Evolutionary conservation across 2,888 invertebrate species (phyloP), one percentile per base, ranked within the genome.

Genomic region (Tenthredo notha): DNA sequence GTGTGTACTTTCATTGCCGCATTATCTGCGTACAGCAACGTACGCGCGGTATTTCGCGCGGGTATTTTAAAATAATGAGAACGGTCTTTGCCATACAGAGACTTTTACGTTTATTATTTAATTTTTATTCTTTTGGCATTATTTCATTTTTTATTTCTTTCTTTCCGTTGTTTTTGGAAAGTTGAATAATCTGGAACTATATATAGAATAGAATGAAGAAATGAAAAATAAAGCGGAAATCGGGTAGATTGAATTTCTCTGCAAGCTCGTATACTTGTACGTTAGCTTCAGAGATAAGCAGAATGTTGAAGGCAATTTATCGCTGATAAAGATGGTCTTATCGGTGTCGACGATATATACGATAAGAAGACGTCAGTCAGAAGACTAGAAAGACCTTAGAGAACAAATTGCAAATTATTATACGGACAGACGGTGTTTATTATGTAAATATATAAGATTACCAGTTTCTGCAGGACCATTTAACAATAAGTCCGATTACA

Each of bases 301-400:
- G 25, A 84, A 67, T 47, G 85, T 85, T 78, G 80, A 84, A 86
- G 87, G 84, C 86, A 86, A 86, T 86, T 87, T 90, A 90, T 90
- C 90, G 78, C 80, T 86, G 89, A 88, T 88, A 89, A 88, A 87
- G 88, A 86, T 86, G 84, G 25, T 82, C 87, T 89, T 90, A 90
- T 90, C 89, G 80, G 75, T 50, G 67, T 58, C 78, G 50, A 75
- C 84, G 61, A 25, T 58, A 54, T 54, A 25, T 58, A 50, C 85
- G 90, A 90, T 90, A 90, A 90, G 86, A 84, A 72, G 58, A 61
- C 72, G 83, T 83, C 70, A 72, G 65, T 67, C 43, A 83, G 1
- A 61, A 61, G n/a, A 61, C 40, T 67, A 29, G 7, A 6, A 10
- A 83, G 47, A 67, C 67, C 65, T 61, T 58, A 25, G 61, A 61